These are phyloP conservation scores for Nipponia nippon DNA, from an alignment of 2,113 vertebrate species.

Conservation along the genomic window DNA sequence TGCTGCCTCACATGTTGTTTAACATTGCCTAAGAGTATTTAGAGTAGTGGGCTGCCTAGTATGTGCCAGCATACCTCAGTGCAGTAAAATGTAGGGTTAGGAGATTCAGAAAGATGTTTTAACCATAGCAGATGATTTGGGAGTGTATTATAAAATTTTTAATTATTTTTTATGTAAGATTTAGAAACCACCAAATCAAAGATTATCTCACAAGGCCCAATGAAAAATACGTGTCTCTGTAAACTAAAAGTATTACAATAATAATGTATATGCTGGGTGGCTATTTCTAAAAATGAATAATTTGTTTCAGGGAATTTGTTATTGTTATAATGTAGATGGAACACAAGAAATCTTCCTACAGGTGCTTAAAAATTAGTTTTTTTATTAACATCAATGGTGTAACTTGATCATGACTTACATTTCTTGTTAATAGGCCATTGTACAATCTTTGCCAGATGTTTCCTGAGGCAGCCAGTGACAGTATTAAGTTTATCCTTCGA, in stretches of 20 bases:
- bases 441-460: constrained; percentile 90
- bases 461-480: constrained; percentile 78
- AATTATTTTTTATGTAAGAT: neutral
- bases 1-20: neutral
- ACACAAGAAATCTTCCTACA: neutral
- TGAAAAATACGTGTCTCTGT: neutral
- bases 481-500: constrained; percentile 76
- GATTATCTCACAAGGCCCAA: neutral
- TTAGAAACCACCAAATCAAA: neutral
- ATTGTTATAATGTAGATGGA: neutral
- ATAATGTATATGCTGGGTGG: neutral
- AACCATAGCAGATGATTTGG: neutral
- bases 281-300: neutral
- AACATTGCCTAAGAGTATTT: neutral
- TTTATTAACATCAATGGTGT: neutral
- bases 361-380: neutral
- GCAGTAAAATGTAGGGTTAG: neutral
- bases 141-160: neutral
- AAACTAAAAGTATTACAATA: neutral
- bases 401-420: neutral
- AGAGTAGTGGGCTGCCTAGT: neutral
- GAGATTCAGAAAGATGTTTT: neutral
- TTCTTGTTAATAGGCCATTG: constrained; percentile 78
- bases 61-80: neutral
- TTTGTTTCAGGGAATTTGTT: neutral